Conservation (phyloP, 1,140 invertebrate species). For the Caenorhabditis elegans region DNA sequence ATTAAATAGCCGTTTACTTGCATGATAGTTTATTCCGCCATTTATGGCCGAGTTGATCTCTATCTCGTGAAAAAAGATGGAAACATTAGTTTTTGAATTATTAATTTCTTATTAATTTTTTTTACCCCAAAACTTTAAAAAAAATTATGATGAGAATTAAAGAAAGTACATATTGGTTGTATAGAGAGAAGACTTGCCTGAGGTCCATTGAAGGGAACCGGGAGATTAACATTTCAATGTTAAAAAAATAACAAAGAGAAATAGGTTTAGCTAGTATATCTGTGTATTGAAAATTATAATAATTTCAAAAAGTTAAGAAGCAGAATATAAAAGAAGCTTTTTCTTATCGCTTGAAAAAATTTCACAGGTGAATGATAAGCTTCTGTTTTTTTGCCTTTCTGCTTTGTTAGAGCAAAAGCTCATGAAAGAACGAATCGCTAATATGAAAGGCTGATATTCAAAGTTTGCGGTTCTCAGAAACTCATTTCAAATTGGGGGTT, state of each 20-base stretch:
- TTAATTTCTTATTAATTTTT: too few relatives aligned
- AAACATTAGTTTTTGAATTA: not conserved
- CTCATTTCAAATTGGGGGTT: not conserved
- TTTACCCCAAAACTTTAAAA: too few relatives aligned
- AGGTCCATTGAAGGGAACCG: not conserved
- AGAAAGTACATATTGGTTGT: too few relatives aligned
- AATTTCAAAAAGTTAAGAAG: not conserved
- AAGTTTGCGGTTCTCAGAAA: not conserved
- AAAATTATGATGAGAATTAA: too few relatives aligned
- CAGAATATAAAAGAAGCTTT: not conserved
- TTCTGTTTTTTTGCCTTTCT: not conserved
- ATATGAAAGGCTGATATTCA: not conserved
- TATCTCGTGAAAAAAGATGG: too few relatives aligned
- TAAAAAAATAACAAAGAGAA: not conserved
- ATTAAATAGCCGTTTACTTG: too few relatives aligned
- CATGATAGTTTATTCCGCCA: too few relatives aligned
- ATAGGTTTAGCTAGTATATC: not conserved
- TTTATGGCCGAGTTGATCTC: not conserved
- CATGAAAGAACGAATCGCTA: too few relatives aligned
- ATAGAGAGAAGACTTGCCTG: conserved; percentile 28
- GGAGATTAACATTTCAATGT: not conserved
- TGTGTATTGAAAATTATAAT: not conserved
- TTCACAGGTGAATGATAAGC: not conserved
- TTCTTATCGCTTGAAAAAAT: not conserved
- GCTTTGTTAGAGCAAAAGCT: not conserved